Percentiles rank a stretch among this genome's conserved stretches.
These are phyloP conservation scores for Leptopilina syphax DNA, from an alignment of 2,888 invertebrate species.

Conservation along the genomic window DNA sequence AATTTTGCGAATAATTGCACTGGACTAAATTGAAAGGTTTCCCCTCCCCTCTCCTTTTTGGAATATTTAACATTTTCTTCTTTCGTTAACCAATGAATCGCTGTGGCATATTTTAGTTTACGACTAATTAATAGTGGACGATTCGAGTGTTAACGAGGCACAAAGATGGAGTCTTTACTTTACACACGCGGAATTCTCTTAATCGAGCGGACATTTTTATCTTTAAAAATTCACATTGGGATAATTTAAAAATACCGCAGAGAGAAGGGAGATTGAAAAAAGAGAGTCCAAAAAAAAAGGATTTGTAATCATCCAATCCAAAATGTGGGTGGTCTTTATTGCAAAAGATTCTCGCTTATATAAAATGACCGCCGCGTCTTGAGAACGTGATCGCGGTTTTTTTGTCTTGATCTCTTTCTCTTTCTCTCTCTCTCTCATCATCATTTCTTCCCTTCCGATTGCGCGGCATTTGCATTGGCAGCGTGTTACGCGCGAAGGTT, in stretches of 20 bases:
- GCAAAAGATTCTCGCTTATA: slow-evolving; percentile 60
- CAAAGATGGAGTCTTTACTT: slow-evolving; percentile 46
- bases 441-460: slow-evolving; percentile 43
- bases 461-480: slow-evolving; percentile 40
- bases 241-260: too few relatives aligned
- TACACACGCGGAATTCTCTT: slow-evolving; percentile 13
- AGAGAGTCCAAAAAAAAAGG: too few relatives aligned
- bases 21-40: neutral
- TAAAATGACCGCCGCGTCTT: slow-evolving; percentile 71
- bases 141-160: slow-evolving; percentile 43
- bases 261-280: too few relatives aligned
- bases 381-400: slow-evolving; percentile 64
- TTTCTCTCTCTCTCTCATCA: too few relatives aligned
- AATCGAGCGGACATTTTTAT: slow-evolving; percentile 29
- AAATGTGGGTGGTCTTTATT: slow-evolving; percentile 69
- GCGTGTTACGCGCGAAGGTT: slow-evolving; percentile 39
- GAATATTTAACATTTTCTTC: slow-evolving; percentile 21
- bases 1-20: slow-evolving; percentile 23
- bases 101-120: slow-evolving; percentile 60
- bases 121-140: slow-evolving; percentile 66
- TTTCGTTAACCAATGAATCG: slow-evolving; percentile 13
- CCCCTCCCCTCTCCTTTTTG: neutral
- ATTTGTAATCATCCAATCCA: slow-evolving; percentile 61
- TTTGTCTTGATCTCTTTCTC: slow-evolving; percentile 46
- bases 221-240: neutral